These are phyloP conservation scores for Lutjanus argentimaculatus DNA, from an alignment of 2,797 vertebrate genomes.

Conservation along the genomic window DNA sequence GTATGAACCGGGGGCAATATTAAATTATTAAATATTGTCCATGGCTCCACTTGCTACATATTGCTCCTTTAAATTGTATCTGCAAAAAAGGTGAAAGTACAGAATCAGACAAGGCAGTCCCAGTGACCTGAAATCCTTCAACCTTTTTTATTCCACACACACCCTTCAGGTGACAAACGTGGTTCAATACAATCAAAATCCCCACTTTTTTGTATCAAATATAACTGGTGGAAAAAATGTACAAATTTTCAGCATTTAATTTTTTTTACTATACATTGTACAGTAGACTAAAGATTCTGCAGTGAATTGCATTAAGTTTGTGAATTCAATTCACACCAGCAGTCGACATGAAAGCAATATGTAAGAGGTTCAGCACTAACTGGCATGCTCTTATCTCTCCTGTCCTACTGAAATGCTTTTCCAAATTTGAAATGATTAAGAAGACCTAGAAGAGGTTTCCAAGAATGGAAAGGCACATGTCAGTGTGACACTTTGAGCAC, in stretches of 20 bases:
- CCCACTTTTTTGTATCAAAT: slow-evolving; percentile 64
- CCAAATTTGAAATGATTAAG: slow-evolving; percentile 32
- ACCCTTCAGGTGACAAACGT: slow-evolving; percentile 44
- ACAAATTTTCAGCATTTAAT: slow-evolving; percentile 67
- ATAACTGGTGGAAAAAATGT: slow-evolving; percentile 67
- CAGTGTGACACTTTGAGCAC: slow-evolving; percentile 39
- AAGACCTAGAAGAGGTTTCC: slow-evolving; percentile 25
- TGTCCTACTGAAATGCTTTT: slow-evolving; percentile 32
- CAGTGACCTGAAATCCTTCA: slow-evolving; percentile 42
- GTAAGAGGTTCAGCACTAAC: slow-evolving; percentile 14
- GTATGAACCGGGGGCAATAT: too few relatives aligned
- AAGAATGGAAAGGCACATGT: slow-evolving; percentile 62
- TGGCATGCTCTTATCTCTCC: slow-evolving; percentile 8
- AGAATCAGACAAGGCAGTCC: not conserved
- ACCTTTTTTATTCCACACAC: slow-evolving; percentile 75
- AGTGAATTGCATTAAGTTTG: slow-evolving; percentile 34
- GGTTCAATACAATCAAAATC: slow-evolving; percentile 50
- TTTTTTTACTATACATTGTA: slow-evolving; percentile 70
- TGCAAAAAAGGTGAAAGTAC: not conserved
- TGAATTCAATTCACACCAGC: slow-evolving; percentile 59
- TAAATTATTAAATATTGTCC: too few relatives aligned
- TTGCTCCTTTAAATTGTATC: too few relatives aligned
- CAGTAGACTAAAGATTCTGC: slow-evolving; percentile 61
- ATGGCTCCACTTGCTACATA: too few relatives aligned
- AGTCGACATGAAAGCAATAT: slow-evolving; percentile 39